These are phyloP conservation scores for Cheilosia urbana DNA, from an alignment of 2,888 invertebrate genomes.

Conservation along the genomic window DNA sequence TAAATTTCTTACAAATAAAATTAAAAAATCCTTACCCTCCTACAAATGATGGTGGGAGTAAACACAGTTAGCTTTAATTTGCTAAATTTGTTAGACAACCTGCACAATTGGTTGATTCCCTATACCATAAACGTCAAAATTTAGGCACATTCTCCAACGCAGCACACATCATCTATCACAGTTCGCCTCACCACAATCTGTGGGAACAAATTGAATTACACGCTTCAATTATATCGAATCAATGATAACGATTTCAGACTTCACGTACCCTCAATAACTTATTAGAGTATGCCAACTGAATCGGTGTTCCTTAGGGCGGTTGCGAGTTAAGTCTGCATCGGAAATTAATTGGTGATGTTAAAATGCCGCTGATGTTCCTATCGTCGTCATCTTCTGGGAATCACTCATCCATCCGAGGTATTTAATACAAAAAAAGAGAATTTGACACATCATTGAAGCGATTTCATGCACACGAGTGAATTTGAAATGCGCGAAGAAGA, in stretches of 20 bases:
- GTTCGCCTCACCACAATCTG: not conserved
- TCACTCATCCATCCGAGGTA: conserved; percentile 13
- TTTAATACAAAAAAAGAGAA: conserved; percentile 24
- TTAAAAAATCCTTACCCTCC: no score
- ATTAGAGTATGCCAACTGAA: not conserved
- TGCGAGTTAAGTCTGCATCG: conserved; percentile 24
- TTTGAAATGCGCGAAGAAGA: conserved; percentile 18
- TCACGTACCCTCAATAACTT: conserved; percentile 14
- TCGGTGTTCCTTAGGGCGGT: not conserved
- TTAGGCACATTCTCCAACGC: not conserved
- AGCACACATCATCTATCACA: not conserved
- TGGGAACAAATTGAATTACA: conserved; percentile 28
- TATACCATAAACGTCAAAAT: not conserved
- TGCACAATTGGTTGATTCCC: not conserved
- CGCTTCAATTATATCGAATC: conserved; percentile 15
- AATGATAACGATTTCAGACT: not conserved
- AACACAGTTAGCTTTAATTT: no score
- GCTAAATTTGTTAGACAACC: no score
- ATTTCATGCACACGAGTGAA: conserved; percentile 65
- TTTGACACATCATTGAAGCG: conserved; percentile 59
- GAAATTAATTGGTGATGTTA: conserved; percentile 47
- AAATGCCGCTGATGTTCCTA: conserved; percentile 24
- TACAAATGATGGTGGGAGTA: no score
- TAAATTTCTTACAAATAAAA: no score
- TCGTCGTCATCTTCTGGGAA: conserved; percentile 14